Percentiles rank a stretch among this genome's conserved stretches.
Conservation (phyloP, 2,113 vertebrate genomes). For the Rattus rattus region DNA sequence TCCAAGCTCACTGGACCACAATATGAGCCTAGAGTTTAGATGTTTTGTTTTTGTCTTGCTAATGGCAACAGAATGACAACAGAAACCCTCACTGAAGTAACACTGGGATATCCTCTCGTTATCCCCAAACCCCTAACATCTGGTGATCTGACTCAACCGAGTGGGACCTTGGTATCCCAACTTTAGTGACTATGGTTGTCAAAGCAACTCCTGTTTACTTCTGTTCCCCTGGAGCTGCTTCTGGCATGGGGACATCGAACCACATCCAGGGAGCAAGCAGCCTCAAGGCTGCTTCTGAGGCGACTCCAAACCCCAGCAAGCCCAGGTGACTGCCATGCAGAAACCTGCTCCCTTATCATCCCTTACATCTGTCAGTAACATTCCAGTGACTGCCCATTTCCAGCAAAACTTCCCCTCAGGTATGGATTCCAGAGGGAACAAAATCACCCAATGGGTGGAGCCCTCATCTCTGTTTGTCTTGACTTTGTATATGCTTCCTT, state of each 20-base stretch:
- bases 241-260: background rate
- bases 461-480: background rate
- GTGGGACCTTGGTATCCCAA: constrained; percentile 12
- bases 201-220: constrained; percentile 14
- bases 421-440: background rate
- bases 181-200: background rate
- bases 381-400: no score
- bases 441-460: background rate
- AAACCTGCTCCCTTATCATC: background rate
- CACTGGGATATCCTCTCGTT: constrained; percentile 24
- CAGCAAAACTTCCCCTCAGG: no score
- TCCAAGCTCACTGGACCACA: constrained; percentile 9
- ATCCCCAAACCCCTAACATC: constrained; percentile 53
- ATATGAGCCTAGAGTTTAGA: constrained; percentile 50
- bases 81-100: constrained; percentile 64
- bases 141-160: constrained; percentile 47
- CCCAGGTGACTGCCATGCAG: background rate
- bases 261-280: background rate
- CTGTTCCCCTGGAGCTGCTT: background rate
- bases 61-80: constrained; percentile 65
- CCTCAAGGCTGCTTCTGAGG: background rate
- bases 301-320: background rate
- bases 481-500: background rate
- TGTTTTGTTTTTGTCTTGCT: constrained; percentile 52
- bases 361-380: background rate